Percentiles rank a stretch among this genome's conserved stretches.
Conservation (phyloP, 2,113 vertebrate species). For the Kryptolebias marmoratus region DNA sequence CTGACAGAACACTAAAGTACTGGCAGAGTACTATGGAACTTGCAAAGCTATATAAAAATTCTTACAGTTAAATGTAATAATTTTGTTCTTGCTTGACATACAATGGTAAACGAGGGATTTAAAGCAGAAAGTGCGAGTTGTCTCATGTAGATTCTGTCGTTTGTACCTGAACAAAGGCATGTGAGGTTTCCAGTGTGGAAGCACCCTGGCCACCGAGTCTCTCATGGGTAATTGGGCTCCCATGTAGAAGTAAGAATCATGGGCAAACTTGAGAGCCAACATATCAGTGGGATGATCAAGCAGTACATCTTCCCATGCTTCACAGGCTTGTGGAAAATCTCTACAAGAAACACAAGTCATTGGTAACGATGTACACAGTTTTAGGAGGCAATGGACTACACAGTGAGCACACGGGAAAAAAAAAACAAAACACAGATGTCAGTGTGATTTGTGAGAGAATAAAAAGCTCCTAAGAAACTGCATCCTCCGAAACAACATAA, state of each 20-base stretch:
- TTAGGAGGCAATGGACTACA: neutral
- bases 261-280: conserved; percentile 90
- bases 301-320: conserved; percentile 90
- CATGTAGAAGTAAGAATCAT: conserved; percentile 90
- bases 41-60: neutral
- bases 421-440: neutral
- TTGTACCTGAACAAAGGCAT: conserved; percentile 87
- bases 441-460: conserved; percentile 8
- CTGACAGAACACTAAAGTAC: no score
- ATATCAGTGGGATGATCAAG: conserved; percentile 90
- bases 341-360: conserved; percentile 71
- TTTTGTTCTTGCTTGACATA: neutral
- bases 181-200: conserved; percentile 89
- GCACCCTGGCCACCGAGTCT: conserved; percentile 88
- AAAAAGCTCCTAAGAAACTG: neutral
- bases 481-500: no score
- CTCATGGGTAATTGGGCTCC: conserved; percentile 86
- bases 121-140: neutral
- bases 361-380: neutral
- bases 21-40: neutral
- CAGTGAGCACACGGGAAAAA: neutral
- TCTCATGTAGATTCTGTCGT: neutral
- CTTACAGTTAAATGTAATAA: neutral
- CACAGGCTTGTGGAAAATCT: conserved; percentile 82
- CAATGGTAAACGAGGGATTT: neutral